Evolutionary conservation across 2,888 invertebrate species (phyloP).

Genomic region (Ophion costatus): DNA sequence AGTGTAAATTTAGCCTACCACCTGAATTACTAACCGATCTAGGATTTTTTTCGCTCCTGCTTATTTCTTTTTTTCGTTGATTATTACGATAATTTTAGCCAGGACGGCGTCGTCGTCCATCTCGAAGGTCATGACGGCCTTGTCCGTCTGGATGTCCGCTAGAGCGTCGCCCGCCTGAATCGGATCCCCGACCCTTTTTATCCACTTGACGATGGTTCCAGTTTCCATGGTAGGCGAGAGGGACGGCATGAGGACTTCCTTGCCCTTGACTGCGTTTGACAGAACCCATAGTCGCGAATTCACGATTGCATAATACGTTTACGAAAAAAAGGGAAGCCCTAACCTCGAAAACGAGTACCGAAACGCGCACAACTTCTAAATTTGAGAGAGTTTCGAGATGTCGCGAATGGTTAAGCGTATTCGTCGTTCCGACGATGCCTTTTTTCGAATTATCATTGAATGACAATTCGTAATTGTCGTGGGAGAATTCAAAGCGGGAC

Average conservation of each 20-base stretch:
- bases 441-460: not conserved
- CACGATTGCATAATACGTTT: conserved; percentile 71
- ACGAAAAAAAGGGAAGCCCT: not conserved
- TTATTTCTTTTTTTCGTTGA: not conserved
- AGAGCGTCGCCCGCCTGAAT: conserved; percentile 86
- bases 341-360: not conserved
- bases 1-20: not conserved
- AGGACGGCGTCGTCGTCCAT: conserved; percentile 86
- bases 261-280: conserved; percentile 79
- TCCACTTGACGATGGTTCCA: conserved; percentile 86
- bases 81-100: conserved; percentile 86
- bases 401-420: not conserved
- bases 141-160: conserved; percentile 88
- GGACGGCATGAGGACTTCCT: conserved; percentile 85
- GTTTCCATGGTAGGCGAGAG: conserved; percentile 87
- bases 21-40: not conserved
- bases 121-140: conserved; percentile 87
- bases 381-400: not conserved
- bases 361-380: not conserved
- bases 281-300: conserved; percentile 22
- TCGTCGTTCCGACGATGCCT: not conserved
- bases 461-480: not conserved
- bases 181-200: conserved; percentile 85
- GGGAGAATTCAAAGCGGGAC: conserved; percentile 16
- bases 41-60: not conserved